A percentile compares a stretch with the other conserved stretches of the same genome.
Evolutionary conservation across 2,888 invertebrate species (phyloP).

Genomic region (Xylophagus ater): DNA sequence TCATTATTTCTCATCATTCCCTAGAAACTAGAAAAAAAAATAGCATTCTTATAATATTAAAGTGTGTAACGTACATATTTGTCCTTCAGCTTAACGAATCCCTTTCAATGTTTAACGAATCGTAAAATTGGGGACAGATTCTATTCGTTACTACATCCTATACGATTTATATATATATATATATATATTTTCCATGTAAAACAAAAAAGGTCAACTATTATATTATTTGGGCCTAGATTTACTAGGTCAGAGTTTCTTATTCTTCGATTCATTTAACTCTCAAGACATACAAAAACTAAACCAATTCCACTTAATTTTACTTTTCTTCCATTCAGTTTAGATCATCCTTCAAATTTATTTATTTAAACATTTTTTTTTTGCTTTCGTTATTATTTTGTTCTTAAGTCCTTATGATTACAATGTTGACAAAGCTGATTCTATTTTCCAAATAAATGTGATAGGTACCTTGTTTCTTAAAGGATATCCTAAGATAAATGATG

Average conservation of each 20-base stretch:
- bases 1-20: too few relatives aligned
- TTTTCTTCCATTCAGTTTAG: too few relatives aligned
- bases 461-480: slow-evolving; percentile 4
- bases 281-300: too few relatives aligned
- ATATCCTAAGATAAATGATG: slow-evolving; percentile 10
- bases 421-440: slow-evolving; percentile 13
- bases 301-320: too few relatives aligned
- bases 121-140: slow-evolving; percentile 10
- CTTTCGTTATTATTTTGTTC: too few relatives aligned
- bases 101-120: slow-evolving; percentile 13
- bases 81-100: slow-evolving; percentile 7
- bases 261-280: slow-evolving; percentile 13
- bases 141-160: too few relatives aligned
- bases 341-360: too few relatives aligned
- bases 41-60: too few relatives aligned
- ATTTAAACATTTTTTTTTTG: too few relatives aligned
- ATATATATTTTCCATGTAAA: slow-evolving; percentile 1
- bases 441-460: slow-evolving; percentile 12
- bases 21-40: too few relatives aligned
- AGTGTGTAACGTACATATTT: too few relatives aligned
- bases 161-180: neutral
- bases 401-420: slow-evolving; percentile 10
- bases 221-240: neutral
- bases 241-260: slow-evolving; percentile 12
- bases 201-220: slow-evolving; percentile 9